These are phyloP conservation scores for Strigamia crassipes DNA, from an alignment of 2,888 invertebrate species.

Conservation along the genomic window DNA sequence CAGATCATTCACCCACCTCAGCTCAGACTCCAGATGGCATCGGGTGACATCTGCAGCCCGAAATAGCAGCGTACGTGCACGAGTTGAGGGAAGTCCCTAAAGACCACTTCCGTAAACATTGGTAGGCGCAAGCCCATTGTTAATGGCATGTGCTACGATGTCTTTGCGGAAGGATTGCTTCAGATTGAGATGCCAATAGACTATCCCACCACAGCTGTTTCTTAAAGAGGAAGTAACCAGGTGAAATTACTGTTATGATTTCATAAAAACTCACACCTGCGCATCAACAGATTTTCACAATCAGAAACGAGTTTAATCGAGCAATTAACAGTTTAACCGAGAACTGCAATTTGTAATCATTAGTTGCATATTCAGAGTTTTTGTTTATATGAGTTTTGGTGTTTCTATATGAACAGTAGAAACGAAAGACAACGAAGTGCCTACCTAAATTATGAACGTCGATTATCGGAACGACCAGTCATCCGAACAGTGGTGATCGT, in stretches of 20 bases:
- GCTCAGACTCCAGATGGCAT: slow-evolving; percentile 14
- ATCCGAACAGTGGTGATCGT: too few relatives aligned
- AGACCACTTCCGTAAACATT: slow-evolving; percentile 4
- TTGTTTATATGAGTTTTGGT: too few relatives aligned
- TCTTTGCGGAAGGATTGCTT: slow-evolving; percentile 22
- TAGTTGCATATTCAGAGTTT: too few relatives aligned
- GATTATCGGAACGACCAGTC: too few relatives aligned
- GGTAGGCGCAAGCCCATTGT: not conserved
- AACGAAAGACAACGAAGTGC: too few relatives aligned
- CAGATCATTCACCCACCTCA: slow-evolving; percentile 20
- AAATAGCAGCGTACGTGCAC: slow-evolving; percentile 11
- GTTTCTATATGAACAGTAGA: too few relatives aligned
- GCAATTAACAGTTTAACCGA: not conserved
- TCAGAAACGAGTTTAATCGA: not conserved
- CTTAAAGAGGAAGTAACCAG: not conserved
- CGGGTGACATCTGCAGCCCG: slow-evolving; percentile 12
- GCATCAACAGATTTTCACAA: not conserved
- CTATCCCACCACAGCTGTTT: not conserved
- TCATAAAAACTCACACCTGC: not conserved
- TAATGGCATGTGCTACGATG: not conserved
- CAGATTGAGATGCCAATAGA: not conserved
- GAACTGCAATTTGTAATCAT: too few relatives aligned
- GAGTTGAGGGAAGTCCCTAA: slow-evolving; percentile 2
- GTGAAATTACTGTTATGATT: slow-evolving; percentile 1
- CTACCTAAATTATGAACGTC: too few relatives aligned